Evolutionary conservation across 2,888 invertebrate genomes (phyloP).

Genomic region (Polia nebulosa): DNA sequence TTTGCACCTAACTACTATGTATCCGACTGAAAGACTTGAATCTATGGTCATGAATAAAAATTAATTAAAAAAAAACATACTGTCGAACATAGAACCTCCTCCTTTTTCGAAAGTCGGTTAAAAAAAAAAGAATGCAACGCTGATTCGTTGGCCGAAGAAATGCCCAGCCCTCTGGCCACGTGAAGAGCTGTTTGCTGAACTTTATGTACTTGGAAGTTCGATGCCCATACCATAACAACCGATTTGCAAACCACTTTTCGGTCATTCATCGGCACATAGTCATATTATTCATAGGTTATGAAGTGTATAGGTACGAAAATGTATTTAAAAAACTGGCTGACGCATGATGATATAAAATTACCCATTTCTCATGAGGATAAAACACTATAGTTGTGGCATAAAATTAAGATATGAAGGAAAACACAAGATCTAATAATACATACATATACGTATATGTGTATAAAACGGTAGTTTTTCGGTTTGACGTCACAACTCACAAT

Average conservation of each 20-base stretch:
- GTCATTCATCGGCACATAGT: background rate
- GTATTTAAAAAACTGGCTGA: background rate
- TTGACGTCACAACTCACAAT: conserved; percentile 50
- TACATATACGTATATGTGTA: background rate
- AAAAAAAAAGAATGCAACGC: too few relatives aligned
- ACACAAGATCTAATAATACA: background rate
- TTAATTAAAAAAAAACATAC: too few relatives aligned
- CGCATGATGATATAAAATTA: background rate
- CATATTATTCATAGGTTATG: background rate
- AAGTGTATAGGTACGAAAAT: background rate
- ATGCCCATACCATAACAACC: background rate
- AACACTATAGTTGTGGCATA: background rate
- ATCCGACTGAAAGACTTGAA: too few relatives aligned
- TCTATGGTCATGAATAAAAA: too few relatives aligned
- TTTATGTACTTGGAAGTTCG: too few relatives aligned
- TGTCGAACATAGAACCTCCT: too few relatives aligned
- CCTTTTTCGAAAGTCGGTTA: too few relatives aligned
- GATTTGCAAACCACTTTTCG: background rate
- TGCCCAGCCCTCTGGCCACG: too few relatives aligned
- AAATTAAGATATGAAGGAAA: background rate
- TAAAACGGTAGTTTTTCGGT: conserved; percentile 7
- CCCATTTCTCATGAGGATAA: background rate
- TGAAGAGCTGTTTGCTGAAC: too few relatives aligned
- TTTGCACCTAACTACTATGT: too few relatives aligned
- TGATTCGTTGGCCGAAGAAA: too few relatives aligned